Conservation (phyloP, 2,113 vertebrate genomes). For the Albula glossodonta region DNA sequence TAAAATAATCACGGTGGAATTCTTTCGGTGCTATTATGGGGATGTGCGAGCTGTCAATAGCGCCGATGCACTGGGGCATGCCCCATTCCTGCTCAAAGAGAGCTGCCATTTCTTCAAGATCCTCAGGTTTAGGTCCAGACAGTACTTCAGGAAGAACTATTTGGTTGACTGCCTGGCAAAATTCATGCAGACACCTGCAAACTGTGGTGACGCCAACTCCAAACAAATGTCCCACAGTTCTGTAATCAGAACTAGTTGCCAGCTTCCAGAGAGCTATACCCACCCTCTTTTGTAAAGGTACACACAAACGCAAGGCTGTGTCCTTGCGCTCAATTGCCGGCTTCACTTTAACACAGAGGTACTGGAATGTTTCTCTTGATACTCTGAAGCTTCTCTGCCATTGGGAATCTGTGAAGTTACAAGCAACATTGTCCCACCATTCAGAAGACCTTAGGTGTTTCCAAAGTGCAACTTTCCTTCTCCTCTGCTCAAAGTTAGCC, state of each 20-base stretch:
- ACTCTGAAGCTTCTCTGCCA: not conserved
- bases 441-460: not conserved
- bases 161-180: not conserved
- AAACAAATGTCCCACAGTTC: constrained; percentile 11
- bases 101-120: not conserved
- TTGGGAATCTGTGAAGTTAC: not conserved
- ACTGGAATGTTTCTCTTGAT: not conserved
- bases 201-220: not conserved
- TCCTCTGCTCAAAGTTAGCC: not conserved
- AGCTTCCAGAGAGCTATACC: constrained; percentile 9
- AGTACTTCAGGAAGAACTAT: not conserved
- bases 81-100: not conserved
- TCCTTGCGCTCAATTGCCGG: not conserved
- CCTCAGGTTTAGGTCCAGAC: not conserved
- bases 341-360: not conserved
- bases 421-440: not conserved
- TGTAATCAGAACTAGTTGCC: not conserved
- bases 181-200: not conserved
- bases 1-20: not conserved
- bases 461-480: not conserved
- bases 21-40: not conserved
- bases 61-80: not conserved
- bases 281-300: constrained; percentile 2
- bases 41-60: not conserved
- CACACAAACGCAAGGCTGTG: not conserved